phyloP scores from a whole-genome alignment of 2,113 vertebrate genomes.

The Apus apus region DNA sequence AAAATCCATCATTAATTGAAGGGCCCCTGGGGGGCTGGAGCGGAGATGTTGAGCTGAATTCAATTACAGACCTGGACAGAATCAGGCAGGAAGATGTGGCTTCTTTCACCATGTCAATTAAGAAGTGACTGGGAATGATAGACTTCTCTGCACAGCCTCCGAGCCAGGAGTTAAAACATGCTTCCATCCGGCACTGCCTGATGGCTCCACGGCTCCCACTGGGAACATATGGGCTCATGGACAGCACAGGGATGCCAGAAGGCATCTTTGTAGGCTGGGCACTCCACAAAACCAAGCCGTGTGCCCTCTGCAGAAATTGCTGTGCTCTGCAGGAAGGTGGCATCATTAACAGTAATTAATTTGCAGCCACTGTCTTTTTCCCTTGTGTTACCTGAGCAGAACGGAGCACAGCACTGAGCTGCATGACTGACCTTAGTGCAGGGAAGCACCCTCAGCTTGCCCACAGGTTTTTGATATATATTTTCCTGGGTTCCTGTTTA shows the following conservation, averaged over 20 bases:
- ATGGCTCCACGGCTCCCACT: slow-evolving; percentile 20
- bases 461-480: background rate
- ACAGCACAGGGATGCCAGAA: slow-evolving; percentile 9
- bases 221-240: slow-evolving; percentile 48
- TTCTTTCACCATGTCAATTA: slow-evolving; percentile 59
- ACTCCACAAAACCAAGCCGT: background rate
- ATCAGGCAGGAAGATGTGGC: slow-evolving; percentile 54
- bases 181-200: slow-evolving; percentile 52
- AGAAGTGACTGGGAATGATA: slow-evolving; percentile 3
- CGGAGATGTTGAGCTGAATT: slow-evolving; percentile 40
- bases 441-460: background rate
- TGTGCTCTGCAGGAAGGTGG: slow-evolving; percentile 55
- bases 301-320: slow-evolving; percentile 26
- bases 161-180: slow-evolving; percentile 20
- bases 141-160: background rate
- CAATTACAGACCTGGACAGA: slow-evolving; percentile 47
- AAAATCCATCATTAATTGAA: background rate
- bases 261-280: slow-evolving; percentile 24
- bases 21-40: background rate
- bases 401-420: fast-evolving
- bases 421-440: background rate
- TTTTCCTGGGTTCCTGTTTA: background rate
- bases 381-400: slow-evolving; percentile 4
- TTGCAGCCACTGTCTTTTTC: background rate
- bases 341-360: slow-evolving; percentile 50